Evolutionary conservation across 2,797 vertebrate species (phyloP).

Genomic region (Thunnus albacares): DNA sequence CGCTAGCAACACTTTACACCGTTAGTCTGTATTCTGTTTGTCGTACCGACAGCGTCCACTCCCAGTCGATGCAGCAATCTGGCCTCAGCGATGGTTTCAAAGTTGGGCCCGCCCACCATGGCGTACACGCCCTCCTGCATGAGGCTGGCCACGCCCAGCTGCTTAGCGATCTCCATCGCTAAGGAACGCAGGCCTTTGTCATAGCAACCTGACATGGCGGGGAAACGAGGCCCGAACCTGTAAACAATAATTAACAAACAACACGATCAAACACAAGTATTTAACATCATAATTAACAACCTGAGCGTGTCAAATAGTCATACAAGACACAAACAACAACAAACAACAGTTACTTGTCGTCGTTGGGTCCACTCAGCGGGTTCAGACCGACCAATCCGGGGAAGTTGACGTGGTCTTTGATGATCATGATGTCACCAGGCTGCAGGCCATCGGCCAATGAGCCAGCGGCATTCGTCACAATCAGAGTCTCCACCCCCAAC

Average conservation of each 20-base stretch:
- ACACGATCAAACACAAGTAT: not conserved
- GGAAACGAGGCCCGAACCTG: constrained; percentile 91
- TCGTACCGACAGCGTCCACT: constrained; percentile 88
- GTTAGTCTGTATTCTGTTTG: not conserved
- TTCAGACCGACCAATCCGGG: constrained; percentile 86
- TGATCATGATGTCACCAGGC: constrained; percentile 90
- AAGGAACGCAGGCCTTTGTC: constrained; percentile 82
- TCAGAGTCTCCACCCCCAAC: constrained; percentile 87
- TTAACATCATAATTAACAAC: not conserved
- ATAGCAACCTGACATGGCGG: constrained; percentile 87
- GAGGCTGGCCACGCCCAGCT: constrained; percentile 75
- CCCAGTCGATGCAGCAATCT: constrained; percentile 85
- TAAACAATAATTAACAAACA: constrained; percentile 8
- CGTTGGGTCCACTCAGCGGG: constrained; percentile 87
- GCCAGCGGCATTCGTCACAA: constrained; percentile 90
- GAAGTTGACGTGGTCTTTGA: constrained; percentile 90
- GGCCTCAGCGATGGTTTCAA: constrained; percentile 89
- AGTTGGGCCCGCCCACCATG: constrained; percentile 90
- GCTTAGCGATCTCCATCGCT: constrained; percentile 82
- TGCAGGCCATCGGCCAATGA: constrained; percentile 84
- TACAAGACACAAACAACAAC: not conserved
- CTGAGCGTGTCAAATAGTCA: not conserved
- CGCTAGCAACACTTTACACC: too few species aligned
- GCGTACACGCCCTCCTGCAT: constrained; percentile 89
- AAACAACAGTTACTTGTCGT: constrained; percentile 67